Evolutionary conservation across 1,140 invertebrate genomes (phyloP).

Genomic region (Polypedilum vanderplanki): DNA sequence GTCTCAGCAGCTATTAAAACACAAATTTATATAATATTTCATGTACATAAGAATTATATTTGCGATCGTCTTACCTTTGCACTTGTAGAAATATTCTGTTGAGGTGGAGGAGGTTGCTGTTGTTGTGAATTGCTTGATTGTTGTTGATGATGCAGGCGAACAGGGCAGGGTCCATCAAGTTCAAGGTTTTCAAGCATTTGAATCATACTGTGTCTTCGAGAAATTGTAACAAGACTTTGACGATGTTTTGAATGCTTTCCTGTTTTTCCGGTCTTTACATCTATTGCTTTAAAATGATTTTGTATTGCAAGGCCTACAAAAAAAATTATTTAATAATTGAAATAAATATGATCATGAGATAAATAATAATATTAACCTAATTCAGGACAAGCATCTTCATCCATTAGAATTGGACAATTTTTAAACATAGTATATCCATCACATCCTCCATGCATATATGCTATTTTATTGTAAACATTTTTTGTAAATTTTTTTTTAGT

Average conservation of each 20-base stretch:
- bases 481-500: too few relatives aligned
- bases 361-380: conserved; percentile 46
- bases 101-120: conserved; percentile 31
- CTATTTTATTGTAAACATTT: conserved; percentile 35
- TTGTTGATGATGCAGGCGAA: conserved; percentile 45
- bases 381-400: conserved; percentile 74
- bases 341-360: background rate
- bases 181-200: conserved; percentile 64
- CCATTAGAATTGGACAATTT: conserved; percentile 62
- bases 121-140: conserved; percentile 35
- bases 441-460: conserved; percentile 68
- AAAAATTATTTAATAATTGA: background rate
- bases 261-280: conserved; percentile 62
- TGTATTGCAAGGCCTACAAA: conserved; percentile 58
- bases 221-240: conserved; percentile 72
- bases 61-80: conserved; percentile 36
- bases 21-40: background rate
- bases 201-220: conserved; percentile 65
- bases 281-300: conserved; percentile 83
- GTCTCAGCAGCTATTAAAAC: conserved; percentile 45
- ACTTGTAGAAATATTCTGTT: conserved; percentile 38
- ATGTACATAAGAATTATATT: conserved; percentile 15
- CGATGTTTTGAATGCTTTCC: conserved; percentile 68
- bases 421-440: conserved; percentile 80
- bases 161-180: conserved; percentile 58